Conservation (phyloP, 1,140 invertebrate genomes). For the Drosophila jambulina region DNA sequence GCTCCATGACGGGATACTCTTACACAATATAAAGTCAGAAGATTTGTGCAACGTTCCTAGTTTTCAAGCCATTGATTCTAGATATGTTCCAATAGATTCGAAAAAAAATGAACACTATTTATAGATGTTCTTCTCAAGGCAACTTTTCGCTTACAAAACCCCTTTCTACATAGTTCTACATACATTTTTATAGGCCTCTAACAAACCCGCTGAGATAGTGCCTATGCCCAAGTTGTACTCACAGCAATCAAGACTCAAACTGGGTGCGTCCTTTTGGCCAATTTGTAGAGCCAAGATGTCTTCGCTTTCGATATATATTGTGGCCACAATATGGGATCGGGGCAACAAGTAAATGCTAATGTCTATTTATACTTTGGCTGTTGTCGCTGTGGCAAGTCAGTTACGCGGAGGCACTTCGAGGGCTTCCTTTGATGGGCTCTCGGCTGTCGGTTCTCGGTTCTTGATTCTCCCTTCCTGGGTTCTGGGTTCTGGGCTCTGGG, state of each 20-base stretch:
- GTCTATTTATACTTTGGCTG: conserved; percentile 47
- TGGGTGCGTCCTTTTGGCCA: conserved; percentile 44
- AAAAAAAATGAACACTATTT: no score
- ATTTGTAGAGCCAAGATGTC: conserved; percentile 40
- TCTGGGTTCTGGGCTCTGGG: neutral
- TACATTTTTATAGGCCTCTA: neutral
- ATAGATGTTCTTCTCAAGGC: no score
- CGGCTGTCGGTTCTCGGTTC: conserved; percentile 15
- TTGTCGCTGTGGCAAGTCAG: conserved; percentile 46
- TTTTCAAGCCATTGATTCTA: neutral
- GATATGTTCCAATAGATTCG: no score
- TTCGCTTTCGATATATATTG: conserved; percentile 37
- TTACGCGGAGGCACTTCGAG: conserved; percentile 45
- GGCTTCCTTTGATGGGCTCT: conserved; percentile 39
- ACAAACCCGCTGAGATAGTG: neutral
- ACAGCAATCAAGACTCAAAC: conserved; percentile 1
- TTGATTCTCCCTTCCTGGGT: conserved; percentile 12
- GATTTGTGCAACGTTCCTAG: no score
- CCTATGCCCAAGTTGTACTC: neutral
- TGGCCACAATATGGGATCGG: conserved; percentile 43
- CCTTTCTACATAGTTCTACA: no score
- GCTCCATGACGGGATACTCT: conserved; percentile 20
- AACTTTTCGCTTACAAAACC: neutral
- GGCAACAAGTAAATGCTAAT: conserved; percentile 51
- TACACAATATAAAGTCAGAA: neutral